Percentiles rank a stretch among this genome's conserved stretches.
phyloP scores from a whole-genome alignment of 2,888 invertebrate genomes.

The Ligdia adustata region DNA sequence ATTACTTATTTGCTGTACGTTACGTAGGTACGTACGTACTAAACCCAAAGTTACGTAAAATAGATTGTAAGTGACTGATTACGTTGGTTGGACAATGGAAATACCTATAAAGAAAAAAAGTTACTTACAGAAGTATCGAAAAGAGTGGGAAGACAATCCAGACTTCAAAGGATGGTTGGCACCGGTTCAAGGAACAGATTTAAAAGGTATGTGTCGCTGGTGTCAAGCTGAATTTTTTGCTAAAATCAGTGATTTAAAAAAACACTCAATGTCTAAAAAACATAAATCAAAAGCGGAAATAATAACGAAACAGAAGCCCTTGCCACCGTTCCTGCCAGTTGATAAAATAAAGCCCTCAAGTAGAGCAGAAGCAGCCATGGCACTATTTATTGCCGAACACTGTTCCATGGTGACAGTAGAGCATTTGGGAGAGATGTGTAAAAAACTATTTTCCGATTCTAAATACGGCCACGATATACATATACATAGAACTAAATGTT shows the following conservation, averaged over 20 bases:
- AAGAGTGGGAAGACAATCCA: conserved; percentile 27
- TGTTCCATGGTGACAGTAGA: conserved; percentile 14
- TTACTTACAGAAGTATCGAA: conserved; percentile 14
- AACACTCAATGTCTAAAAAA: conserved; percentile 15
- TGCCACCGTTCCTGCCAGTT: conserved; percentile 3
- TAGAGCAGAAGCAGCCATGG: background rate
- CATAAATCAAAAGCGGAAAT: conserved; percentile 6
- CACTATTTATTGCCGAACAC: conserved; percentile 25
- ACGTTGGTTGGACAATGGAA: too few relatives aligned
- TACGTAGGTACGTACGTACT: too few relatives aligned
- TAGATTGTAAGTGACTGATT: too few relatives aligned
- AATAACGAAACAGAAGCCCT: conserved; percentile 3
- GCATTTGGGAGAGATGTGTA: conserved; percentile 19
- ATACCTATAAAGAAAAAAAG: conserved; percentile 23
- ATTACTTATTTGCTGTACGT: too few relatives aligned
- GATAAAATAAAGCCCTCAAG: conserved; percentile 8
- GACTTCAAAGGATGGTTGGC: conserved; percentile 25
- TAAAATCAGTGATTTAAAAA: conserved; percentile 12
- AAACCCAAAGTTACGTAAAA: too few relatives aligned
- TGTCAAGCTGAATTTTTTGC: conserved; percentile 16
- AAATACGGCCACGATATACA: conserved; percentile 15
- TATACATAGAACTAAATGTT: conserved; percentile 29
- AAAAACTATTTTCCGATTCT: conserved; percentile 11
- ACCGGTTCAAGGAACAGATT: conserved; percentile 11
- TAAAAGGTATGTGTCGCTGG: conserved; percentile 13